Conservation (phyloP, 2,888 invertebrate genomes). For the Napeogenes inachia region DNA sequence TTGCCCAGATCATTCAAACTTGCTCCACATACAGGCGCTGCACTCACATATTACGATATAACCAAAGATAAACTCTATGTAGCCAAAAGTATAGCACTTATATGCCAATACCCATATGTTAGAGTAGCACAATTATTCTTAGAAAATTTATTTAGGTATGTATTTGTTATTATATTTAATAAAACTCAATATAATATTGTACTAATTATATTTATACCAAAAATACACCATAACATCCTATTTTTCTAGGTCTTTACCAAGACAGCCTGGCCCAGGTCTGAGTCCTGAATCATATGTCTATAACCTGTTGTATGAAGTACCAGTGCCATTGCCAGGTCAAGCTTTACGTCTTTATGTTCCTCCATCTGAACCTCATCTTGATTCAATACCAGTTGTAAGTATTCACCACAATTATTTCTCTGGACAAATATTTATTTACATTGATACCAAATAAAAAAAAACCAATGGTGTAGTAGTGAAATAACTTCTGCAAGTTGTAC, state of each 20-base stretch:
- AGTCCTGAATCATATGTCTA: conserved; percentile 96
- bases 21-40: conserved; percentile 85
- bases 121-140: conserved; percentile 91
- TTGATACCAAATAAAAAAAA: no score
- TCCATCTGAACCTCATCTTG: conserved; percentile 82
- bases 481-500: no score
- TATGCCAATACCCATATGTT: conserved; percentile 94
- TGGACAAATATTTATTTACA: no score
- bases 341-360: conserved; percentile 87
- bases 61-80: conserved; percentile 96
- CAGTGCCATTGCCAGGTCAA: conserved; percentile 91
- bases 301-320: conserved; percentile 95
- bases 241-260: conserved; percentile 83
- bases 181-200: not conserved
- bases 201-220: not conserved
- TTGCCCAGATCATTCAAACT: conserved; percentile 93
- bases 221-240: no score
- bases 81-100: conserved; percentile 95
- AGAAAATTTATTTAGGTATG: conserved; percentile 90
- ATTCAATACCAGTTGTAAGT: conserved; percentile 80
- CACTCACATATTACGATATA: conserved; percentile 93
- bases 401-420: not conserved
- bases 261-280: conserved; percentile 84
- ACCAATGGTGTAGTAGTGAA: no score
- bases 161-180: conserved; percentile 16